These are phyloP conservation scores for Rynchops niger DNA, from an alignment of 2,113 vertebrate species.

Conservation along the genomic window DNA sequence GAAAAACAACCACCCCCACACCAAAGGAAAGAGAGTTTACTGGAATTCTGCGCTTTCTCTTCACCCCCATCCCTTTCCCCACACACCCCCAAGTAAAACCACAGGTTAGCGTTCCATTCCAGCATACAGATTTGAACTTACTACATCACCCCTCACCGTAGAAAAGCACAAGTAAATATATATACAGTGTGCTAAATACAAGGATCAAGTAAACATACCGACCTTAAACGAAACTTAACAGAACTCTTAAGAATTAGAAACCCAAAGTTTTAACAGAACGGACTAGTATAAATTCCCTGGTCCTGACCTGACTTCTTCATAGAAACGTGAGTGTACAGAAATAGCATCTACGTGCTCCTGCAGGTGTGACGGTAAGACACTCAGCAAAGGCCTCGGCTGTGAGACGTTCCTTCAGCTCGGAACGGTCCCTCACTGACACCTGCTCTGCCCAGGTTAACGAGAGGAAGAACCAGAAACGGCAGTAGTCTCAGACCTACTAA, in stretches of 20 bases:
- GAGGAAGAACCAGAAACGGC: neutral
- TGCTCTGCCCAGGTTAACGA: neutral
- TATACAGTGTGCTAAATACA: neutral
- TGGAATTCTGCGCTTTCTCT: neutral
- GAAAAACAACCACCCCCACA: neutral
- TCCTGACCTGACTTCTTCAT: neutral
- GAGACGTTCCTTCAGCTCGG: neutral
- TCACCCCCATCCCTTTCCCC: neutral
- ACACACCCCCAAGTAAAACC: neutral
- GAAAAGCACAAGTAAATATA: neutral
- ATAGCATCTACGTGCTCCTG: rapidly evolving
- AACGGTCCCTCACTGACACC: neutral
- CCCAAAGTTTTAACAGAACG: neutral
- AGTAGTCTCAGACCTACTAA: neutral
- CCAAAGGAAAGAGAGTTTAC: neutral
- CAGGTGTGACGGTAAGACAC: neutral
- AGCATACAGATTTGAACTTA: neutral
- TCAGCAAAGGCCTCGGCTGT: neutral
- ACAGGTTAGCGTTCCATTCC: neutral
- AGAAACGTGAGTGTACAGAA: neutral
- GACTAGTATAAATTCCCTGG: neutral
- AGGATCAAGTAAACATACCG: neutral
- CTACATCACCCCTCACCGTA: neutral
- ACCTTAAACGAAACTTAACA: neutral
- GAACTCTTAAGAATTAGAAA: neutral